Evolutionary conservation across 2,113 vertebrate species (phyloP).

Genomic region (Glareola pratincola): DNA sequence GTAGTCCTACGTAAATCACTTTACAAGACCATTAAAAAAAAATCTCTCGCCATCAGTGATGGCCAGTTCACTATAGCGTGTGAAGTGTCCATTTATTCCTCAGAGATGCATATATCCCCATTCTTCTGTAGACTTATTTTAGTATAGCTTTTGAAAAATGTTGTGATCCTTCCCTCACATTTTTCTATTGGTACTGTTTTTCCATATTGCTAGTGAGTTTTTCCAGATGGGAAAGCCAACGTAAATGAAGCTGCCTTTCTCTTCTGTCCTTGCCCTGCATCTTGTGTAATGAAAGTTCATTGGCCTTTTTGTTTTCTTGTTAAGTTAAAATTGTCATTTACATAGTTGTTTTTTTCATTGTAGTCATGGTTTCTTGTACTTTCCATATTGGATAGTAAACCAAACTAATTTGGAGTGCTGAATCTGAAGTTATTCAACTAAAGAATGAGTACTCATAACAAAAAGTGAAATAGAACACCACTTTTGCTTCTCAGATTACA

Average conservation of each 20-base stretch:
- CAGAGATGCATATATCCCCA: neutral
- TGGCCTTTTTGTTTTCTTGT: neutral
- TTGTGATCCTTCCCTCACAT: neutral
- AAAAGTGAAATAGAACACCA: neutral
- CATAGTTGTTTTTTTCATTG: neutral
- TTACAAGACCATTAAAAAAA: neutral
- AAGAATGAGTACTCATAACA: neutral
- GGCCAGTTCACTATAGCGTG: neutral
- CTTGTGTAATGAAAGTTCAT: neutral
- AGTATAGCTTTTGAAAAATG: neutral
- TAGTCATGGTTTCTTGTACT: neutral
- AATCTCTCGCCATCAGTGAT: neutral
- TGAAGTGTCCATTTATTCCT: neutral
- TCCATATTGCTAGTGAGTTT: neutral
- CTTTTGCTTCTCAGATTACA: neutral
- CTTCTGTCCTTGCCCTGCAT: accelerated
- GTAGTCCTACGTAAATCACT: neutral
- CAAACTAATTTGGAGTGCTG: neutral
- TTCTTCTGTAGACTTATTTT: neutral
- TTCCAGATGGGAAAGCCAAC: neutral
- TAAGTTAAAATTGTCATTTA: neutral
- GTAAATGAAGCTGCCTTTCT: neutral
- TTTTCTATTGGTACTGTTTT: neutral
- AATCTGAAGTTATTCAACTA: neutral
- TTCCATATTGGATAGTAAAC: neutral